Evolutionary conservation across 2,797 vertebrate genomes (phyloP).

Genomic region (Fringilla coelebs): DNA sequence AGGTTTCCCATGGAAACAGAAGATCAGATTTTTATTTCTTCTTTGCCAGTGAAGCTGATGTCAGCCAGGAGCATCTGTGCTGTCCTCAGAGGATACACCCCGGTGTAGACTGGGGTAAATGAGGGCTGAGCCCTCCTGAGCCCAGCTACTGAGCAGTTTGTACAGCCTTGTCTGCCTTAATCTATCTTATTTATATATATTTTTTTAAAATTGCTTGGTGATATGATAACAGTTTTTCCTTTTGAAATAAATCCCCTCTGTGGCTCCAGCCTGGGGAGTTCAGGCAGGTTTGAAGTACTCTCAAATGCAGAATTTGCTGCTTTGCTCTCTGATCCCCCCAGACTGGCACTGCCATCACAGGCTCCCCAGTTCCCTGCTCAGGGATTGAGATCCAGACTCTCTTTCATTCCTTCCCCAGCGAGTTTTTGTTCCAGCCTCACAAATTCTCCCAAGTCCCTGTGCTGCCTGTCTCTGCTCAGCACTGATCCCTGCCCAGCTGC

Average conservation of each 20-base stretch:
- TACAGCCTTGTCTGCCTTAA: not conserved
- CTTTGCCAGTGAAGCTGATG: not conserved
- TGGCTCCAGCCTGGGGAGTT: not conserved
- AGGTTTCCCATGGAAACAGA: not conserved
- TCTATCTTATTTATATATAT: not conserved
- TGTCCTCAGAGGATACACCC: not conserved
- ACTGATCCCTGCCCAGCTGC: not conserved
- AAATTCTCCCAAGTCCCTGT: not conserved
- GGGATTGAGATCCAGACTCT: not conserved
- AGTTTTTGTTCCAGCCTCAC: not conserved
- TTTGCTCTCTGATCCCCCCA: not conserved
- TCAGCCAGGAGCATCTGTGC: not conserved
- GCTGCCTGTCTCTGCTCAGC: not conserved
- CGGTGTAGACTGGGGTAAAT: not conserved
- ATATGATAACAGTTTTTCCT: not conserved
- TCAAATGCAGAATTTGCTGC: not conserved
- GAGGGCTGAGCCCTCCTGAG: not conserved
- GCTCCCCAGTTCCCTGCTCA: not conserved
- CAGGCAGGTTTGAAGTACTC: not conserved
- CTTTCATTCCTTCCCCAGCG: not conserved
- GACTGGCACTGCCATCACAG: fast-evolving
- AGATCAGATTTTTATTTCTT: not conserved
- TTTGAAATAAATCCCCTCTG: not conserved
- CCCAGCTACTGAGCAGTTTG: not conserved
- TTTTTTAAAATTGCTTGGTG: not conserved